Evolutionary conservation across 2,113 vertebrate species (phyloP).

Genomic region (Salvelinus namaycush): DNA sequence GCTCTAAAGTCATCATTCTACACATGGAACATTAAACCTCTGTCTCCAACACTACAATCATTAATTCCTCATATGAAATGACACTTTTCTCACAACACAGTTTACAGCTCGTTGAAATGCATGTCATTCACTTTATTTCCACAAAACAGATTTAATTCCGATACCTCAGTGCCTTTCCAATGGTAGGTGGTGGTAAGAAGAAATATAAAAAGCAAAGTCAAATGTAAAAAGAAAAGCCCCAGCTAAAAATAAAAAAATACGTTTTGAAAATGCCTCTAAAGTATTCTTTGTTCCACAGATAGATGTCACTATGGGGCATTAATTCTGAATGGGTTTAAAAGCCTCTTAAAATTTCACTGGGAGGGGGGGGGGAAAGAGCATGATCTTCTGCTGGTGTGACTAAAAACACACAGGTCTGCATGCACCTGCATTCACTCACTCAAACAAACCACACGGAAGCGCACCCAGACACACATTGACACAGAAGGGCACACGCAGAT

Average conservation of each 20-base stretch:
- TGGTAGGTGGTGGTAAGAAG: constrained; percentile 43
- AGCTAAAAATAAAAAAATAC: constrained; percentile 47
- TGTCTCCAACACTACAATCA: constrained; percentile 45
- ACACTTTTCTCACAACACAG: constrained; percentile 44
- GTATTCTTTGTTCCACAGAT: constrained; percentile 73
- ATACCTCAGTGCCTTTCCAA: constrained; percentile 55
- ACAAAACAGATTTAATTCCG: constrained; percentile 30
- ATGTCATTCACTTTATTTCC: constrained; percentile 11
- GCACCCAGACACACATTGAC: constrained; percentile 45
- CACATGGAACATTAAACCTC: constrained; percentile 12
- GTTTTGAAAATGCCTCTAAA: constrained; percentile 72
- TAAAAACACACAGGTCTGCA: no score
- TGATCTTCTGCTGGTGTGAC: constrained; percentile 63
- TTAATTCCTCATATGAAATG: constrained; percentile 42
- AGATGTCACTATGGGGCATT: constrained; percentile 66
- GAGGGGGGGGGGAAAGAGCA: constrained; percentile 25
- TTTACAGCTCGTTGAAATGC: constrained; percentile 34
- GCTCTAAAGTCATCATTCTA: constrained; percentile 16
- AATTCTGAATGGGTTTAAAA: constrained; percentile 33
- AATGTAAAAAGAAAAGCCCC: constrained; percentile 68
- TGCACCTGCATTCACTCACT: no score
- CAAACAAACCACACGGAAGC: constrained; percentile 37
- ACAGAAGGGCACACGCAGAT: constrained; percentile 27
- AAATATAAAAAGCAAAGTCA: constrained; percentile 13
- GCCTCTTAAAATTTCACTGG: constrained; percentile 69